phyloP scores from a whole-genome alignment of 2,888 invertebrate genomes.

The Eilema depressum region DNA sequence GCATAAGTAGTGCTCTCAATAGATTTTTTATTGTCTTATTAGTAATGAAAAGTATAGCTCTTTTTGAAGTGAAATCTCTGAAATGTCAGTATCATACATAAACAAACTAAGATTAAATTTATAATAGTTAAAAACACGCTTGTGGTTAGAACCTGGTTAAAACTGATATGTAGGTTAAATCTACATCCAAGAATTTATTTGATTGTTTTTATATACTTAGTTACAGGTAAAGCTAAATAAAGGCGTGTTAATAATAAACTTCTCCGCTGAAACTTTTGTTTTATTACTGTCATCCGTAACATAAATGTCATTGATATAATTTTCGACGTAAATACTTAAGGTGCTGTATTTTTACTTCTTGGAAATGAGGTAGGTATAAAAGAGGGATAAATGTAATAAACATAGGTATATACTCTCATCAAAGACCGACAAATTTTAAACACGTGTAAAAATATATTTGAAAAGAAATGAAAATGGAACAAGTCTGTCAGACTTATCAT shows the following conservation, averaged over 20 bases:
- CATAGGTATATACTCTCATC: too few relatives aligned
- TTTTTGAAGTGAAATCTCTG: slow-evolving; percentile 31
- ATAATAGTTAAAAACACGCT: background rate
- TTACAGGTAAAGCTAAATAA: slow-evolving; percentile 1
- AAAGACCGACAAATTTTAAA: background rate
- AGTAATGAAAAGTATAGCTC: slow-evolving; percentile 43
- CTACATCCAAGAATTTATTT: background rate
- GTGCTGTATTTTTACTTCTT: background rate
- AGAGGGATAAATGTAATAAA: too few relatives aligned
- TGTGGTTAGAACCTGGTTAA: background rate
- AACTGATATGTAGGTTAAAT: background rate
- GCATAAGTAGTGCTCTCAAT: slow-evolving; percentile 47
- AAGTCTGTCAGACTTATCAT: background rate
- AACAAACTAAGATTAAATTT: slow-evolving; percentile 20
- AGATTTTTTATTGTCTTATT: slow-evolving; percentile 44
- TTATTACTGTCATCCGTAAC: slow-evolving; percentile 19
- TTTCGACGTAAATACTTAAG: background rate
- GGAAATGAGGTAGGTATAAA: too few relatives aligned
- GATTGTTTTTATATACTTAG: background rate
- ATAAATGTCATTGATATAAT: too few relatives aligned
- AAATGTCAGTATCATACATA: slow-evolving; percentile 31
- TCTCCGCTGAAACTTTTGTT: slow-evolving; percentile 40
- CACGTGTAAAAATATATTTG: background rate
- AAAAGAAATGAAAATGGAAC: slow-evolving; percentile 8
- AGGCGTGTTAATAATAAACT: slow-evolving; percentile 40